These are phyloP conservation scores for Ganaspis sp. DNA, from an alignment of 1,140 invertebrate genomes.

Conservation along the genomic window DNA sequence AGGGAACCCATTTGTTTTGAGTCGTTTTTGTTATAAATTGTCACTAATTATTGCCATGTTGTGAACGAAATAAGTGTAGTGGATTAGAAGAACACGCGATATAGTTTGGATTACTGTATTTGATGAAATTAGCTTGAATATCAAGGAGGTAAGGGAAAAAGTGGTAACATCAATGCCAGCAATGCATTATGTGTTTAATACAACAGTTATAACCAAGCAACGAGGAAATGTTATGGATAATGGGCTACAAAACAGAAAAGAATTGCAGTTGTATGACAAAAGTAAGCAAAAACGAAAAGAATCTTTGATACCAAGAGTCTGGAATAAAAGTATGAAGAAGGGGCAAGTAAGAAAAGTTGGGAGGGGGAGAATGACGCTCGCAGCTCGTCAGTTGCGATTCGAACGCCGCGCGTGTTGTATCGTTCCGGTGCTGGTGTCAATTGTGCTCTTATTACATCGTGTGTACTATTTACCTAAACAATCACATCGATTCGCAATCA, in stretches of 20 bases:
- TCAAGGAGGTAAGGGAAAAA: background rate
- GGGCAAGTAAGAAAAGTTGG: background rate
- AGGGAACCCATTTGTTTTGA: too few species aligned
- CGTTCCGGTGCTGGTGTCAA: conserved; percentile 36
- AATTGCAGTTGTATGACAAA: background rate
- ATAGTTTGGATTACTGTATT: too few species aligned
- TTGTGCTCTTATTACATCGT: conserved; percentile 25
- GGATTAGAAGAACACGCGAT: too few species aligned
- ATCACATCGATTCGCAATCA: background rate
- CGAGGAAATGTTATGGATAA: background rate
- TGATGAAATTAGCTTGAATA: background rate
- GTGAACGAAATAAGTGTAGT: too few species aligned
- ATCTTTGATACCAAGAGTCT: conserved; percentile 4
- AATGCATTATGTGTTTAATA: conserved; percentile 1
- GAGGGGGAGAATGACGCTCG: background rate
- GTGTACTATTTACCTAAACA: conserved; percentile 13
- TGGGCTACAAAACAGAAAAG: background rate
- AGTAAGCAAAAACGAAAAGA: background rate
- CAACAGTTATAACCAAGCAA: background rate
- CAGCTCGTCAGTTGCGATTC: conserved; percentile 63
- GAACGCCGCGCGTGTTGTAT: conserved; percentile 57
- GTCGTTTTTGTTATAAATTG: too few species aligned
- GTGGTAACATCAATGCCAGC: background rate
- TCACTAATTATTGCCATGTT: too few species aligned
- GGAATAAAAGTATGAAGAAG: conserved; percentile 7